Base-by-base conservation (phyloP, 2,888 invertebrate species). In the Petrolisthes manimaculis region DNA sequence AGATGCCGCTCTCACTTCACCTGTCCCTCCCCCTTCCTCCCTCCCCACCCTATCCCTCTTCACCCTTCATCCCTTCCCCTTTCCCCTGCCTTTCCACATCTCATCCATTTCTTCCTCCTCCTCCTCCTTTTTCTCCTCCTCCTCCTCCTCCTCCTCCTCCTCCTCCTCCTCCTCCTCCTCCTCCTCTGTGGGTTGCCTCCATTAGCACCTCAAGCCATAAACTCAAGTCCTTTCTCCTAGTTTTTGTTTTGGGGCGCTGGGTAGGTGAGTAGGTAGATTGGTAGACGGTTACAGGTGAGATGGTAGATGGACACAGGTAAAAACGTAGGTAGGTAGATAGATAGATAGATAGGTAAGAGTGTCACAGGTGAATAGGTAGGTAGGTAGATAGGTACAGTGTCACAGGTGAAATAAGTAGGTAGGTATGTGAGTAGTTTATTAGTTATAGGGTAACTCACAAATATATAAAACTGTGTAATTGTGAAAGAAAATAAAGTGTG, bases 121-220 rank as follows among this genome's bases (percentile, higher is more conserved):
- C 61, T 21, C 21, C 71, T 21, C 21, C 21, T 21, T 3, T 5
- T 71, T 3, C 71, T 21, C 21, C n/a, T 71, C 71, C n/a, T n/a
- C 71, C 6, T 71, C 18, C 21, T n/a, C 71, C 71, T 71, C 71
- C 21, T 61, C 71, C 12, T 21, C 21, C 71, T 71, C 21, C 6
- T 71, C 21, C 71, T n/a, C 71, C 21, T 71, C 21, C 71, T n/a
- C 21, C 71, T n/a, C 71, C 14, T n/a, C 14, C 71, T 37, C 37
- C 37, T 37, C 37, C 37, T 37, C 37, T 37, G 37, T 2, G 37
- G 37, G 37, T 37, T 37, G 37, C 37, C 37, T n/a, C 71, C 71
- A 71, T 71, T 71, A 71, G 71, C 71, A 71, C 71, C 71, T 71
- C 21, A 14, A 71, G 18, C 21, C 71, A 71, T 71, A 71, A 71